These are phyloP conservation scores for Delphinus delphis DNA, from an alignment of 2,113 vertebrate species.

Conservation along the genomic window DNA sequence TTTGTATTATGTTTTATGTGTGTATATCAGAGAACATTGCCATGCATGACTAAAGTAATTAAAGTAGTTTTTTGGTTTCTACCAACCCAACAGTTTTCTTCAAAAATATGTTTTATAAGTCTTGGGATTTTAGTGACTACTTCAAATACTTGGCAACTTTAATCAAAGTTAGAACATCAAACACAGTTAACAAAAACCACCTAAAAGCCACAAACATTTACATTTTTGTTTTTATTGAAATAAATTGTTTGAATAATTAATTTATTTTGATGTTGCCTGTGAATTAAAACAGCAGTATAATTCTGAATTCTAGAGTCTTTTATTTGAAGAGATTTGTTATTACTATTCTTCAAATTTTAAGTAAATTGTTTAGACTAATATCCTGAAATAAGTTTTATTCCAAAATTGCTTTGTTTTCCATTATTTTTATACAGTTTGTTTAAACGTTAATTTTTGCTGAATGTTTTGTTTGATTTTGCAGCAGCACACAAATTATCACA, in stretches of 20 bases:
- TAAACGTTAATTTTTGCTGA: constrained; percentile 35
- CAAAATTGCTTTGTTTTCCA: constrained; percentile 22
- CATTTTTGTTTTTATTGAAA: background rate
- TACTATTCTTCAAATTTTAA: background rate
- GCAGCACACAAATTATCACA: constrained; percentile 72
- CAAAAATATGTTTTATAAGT: background rate
- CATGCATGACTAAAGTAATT: background rate
- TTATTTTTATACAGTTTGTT: constrained; percentile 48
- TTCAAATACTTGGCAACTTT: background rate
- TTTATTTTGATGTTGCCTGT: background rate
- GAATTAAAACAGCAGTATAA: background rate
- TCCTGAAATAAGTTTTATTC: background rate
- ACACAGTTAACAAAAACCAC: background rate
- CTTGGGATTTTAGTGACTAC: background rate
- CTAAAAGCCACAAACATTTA: background rate
- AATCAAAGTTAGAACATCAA: background rate
- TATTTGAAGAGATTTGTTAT: background rate
- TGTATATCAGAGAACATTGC: background rate
- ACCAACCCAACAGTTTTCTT: background rate
- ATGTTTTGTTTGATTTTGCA: constrained; percentile 68
- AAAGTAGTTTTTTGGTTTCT: background rate
- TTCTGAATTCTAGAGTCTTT: background rate
- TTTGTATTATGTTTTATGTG: background rate
- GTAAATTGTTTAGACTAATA: background rate
- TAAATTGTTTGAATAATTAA: background rate